These are phyloP conservation scores for Crenuchus spilurus DNA, from an alignment of 2,797 vertebrate genomes.

Conservation along the genomic window DNA sequence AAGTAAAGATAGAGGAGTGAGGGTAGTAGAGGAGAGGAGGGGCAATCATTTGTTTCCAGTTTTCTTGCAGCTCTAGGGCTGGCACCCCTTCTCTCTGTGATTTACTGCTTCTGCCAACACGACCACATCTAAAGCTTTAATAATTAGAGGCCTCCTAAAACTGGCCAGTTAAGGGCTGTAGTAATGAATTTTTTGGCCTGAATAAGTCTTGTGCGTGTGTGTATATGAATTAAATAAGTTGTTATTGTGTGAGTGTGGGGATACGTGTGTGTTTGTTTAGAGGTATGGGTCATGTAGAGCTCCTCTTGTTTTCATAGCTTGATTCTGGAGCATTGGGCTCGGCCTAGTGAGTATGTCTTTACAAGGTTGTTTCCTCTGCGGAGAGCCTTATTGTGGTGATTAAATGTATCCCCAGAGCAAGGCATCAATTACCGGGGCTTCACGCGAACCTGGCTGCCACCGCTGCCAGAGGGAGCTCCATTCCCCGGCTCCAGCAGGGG, in stretches of 20 bases:
- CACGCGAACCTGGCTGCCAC: constrained; percentile 69
- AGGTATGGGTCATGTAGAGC: constrained; percentile 48
- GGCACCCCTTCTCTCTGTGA: constrained; percentile 80
- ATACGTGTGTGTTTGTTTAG: constrained; percentile 35
- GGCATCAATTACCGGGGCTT: constrained; percentile 79
- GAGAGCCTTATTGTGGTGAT: constrained; percentile 80
- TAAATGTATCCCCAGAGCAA: constrained; percentile 81
- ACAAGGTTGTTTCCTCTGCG: constrained; percentile 80
- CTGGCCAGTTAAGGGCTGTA: constrained; percentile 79
- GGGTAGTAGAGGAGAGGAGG: constrained; percentile 43
- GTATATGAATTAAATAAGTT: no score
- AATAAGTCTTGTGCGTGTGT: constrained; percentile 31
- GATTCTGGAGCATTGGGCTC: constrained; percentile 64
- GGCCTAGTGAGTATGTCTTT: constrained; percentile 68
- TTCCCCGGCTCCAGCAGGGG: constrained; percentile 55
- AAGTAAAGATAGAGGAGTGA: constrained; percentile 53
- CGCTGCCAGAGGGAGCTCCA: constrained; percentile 70
- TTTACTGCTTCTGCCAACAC: constrained; percentile 83
- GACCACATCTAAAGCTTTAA: constrained; percentile 89
- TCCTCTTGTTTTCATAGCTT: constrained; percentile 62
- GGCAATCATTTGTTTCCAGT: constrained; percentile 90
- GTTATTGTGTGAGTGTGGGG: constrained; percentile 4
- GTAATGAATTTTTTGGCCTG: constrained; percentile 82
- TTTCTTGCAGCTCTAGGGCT: constrained; percentile 89
- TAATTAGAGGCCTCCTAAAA: constrained; percentile 91